Percentiles rank a stretch among this genome's conserved stretches.
Evolutionary conservation across 2,113 vertebrate species (phyloP).

Genomic region (Notothenia rossii): DNA sequence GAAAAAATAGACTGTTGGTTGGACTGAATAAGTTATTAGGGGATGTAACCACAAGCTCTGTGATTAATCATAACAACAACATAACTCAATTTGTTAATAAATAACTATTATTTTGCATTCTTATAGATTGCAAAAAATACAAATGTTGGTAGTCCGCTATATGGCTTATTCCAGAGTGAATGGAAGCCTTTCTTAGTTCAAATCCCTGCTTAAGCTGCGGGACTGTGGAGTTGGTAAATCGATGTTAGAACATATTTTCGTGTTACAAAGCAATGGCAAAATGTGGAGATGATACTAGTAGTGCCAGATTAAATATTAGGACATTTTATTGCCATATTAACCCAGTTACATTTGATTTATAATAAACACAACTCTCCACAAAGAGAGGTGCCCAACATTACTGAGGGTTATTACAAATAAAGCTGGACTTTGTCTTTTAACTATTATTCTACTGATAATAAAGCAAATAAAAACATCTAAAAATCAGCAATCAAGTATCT

Average conservation of each 20-base stretch:
- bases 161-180: neutral
- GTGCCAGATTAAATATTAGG: neutral
- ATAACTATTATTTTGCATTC: neutral
- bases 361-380: neutral
- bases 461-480: conserved; percentile 14
- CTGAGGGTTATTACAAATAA: neutral
- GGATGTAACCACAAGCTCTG: too few relatives aligned
- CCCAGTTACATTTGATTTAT: conserved; percentile 7
- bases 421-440: neutral
- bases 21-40: neutral
- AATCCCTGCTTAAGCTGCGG: neutral
- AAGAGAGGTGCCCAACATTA: neutral
- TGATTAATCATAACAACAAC: neutral
- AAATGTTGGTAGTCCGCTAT: neutral
- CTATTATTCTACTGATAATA: neutral
- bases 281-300: too few relatives aligned
- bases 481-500: conserved; percentile 2
- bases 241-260: neutral
- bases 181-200: neutral
- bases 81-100: neutral
- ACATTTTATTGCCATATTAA: neutral
- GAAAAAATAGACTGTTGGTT: neutral
- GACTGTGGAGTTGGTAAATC: neutral
- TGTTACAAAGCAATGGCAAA: neutral
- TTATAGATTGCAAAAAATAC: neutral